Conservation (phyloP, 2,113 vertebrate genomes). For the Rafetus swinhoei region DNA sequence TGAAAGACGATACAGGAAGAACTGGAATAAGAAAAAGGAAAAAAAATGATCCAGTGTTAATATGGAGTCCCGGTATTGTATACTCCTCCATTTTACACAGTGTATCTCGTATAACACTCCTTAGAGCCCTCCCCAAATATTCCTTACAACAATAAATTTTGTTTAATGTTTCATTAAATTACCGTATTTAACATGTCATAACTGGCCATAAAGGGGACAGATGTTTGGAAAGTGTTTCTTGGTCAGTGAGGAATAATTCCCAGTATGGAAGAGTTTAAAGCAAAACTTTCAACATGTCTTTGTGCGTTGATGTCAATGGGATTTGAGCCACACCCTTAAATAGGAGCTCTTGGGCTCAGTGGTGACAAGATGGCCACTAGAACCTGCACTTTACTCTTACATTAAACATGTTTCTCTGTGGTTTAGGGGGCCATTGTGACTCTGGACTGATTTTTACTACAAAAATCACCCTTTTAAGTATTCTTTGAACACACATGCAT, state of each 20-base stretch:
- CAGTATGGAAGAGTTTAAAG: not conserved
- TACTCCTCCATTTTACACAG: not conserved
- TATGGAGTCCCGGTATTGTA: not conserved
- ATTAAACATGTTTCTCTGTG: not conserved
- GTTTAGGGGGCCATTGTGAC: not conserved
- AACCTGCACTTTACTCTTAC: not conserved
- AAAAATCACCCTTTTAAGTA: not conserved
- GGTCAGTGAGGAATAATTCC: not conserved
- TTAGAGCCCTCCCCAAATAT: not conserved
- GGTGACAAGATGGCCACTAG: not conserved
- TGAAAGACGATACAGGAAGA: not conserved
- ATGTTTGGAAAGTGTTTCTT: not conserved
- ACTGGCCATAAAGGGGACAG: not conserved
- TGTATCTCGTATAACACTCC: not conserved
- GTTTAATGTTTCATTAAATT: not conserved
- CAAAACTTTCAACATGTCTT: not conserved
- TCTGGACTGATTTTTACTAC: not conserved
- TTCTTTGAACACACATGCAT: not conserved
- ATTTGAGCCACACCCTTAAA: not conserved
- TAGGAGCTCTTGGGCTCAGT: not conserved
- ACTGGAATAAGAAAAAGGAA: not conserved
- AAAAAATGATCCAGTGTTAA: not conserved
- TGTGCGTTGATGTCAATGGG: not conserved
- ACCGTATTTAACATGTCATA: not conserved
- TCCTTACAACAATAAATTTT: not conserved